Evolutionary conservation across 2,797 vertebrate species (phyloP), one percentile per base, ranked within the genome.

Genomic region (Petrocephalus schoutedeni): DNA sequence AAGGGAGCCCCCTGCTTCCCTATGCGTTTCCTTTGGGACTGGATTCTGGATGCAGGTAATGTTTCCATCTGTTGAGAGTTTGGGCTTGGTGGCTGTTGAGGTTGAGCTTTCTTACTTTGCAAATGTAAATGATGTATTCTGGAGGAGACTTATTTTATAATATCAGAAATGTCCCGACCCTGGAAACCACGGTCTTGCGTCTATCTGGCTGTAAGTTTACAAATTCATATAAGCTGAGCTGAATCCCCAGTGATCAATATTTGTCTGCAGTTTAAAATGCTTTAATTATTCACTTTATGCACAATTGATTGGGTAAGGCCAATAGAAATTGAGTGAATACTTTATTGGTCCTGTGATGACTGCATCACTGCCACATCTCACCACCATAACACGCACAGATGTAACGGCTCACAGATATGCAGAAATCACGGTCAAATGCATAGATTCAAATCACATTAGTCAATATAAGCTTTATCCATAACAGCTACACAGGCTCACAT

Each of bases 11-110:
- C 14, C 51, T 16, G 21, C 54, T 41, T 58, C 53, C 21, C 84
- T 56, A 4, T 54, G 84, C 41, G 51, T 16, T 58, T 10, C 84
- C 53, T 32, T 32, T 85, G 28, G 51, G 28, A 36, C 28, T 32
- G 84, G n/a, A 19, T 85, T 85, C 54, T 58, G 54, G 51, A 59
- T 59, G 57, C 56, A 59, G 32, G 57, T 86, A 56, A 86, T 59
- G 85, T 86, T 58, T n/a, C 85, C 85, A 86, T 86, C 32, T 86
- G 85, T 86, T 61, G 57, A 86, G 57, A 59, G 28, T 86, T 86
- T 58, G 84, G 57, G 57, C 56, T 28, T 41, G 56, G 54, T 86
- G 36, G 54, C 21, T 45, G 32, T 53, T 84, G 56, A 59, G 32
- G 84, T 32, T 57, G 4, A 19, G 83, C 12, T 59, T 77, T 19